Base-by-base conservation (phyloP, 2,113 vertebrate genomes). In the Dipodomys spectabilis region DNA sequence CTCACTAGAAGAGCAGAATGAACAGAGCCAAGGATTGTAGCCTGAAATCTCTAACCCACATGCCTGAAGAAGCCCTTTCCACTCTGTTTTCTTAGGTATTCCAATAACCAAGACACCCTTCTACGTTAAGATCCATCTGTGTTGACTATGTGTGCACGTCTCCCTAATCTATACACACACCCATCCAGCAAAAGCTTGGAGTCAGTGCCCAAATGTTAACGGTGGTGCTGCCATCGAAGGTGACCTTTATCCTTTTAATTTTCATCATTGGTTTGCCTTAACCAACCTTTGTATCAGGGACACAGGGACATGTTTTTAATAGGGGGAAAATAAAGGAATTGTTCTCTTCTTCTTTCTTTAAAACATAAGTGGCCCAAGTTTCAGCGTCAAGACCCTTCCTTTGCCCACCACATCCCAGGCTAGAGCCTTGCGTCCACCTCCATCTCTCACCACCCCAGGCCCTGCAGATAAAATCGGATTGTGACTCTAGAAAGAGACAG, bases 401-500 rank as follows among this genome's bases (percentile, higher is more conserved):
- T 3, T 11, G 1, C 15, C 23, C 9, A 49, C 49, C 49, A 49
- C 49, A 49, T 12, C 49, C 30, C 28, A 68, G 7, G 39, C 57
- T 30, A 27, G 49, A 44, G 20, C 18, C 13, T 16, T 57, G 53
- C 15, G 77, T 19, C 77, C 83, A 44, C 62, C 18, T 39, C 81
- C 74, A 32, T 7, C n/a, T 85, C 57, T 67, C 6, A 19, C 78
- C 10, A 23, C 30, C n/a, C 32, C 39, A 57, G 16, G 23, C 74
- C 89, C 45, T 19, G 57, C 28, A 28, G 15, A 19, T 27, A 25
- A 0, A 22, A 6, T 2, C 13, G 1, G 22, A 3, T 0, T 2
- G 11, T 0, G 79, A 92, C 95, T 94, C 28, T 12, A 92, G 78
- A 87, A 92, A 78, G 69, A 86, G 13, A 53, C 45, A 88, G 91